phyloP scores from a whole-genome alignment of 2,113 vertebrate species.

The Opisthocomus hoazin region DNA sequence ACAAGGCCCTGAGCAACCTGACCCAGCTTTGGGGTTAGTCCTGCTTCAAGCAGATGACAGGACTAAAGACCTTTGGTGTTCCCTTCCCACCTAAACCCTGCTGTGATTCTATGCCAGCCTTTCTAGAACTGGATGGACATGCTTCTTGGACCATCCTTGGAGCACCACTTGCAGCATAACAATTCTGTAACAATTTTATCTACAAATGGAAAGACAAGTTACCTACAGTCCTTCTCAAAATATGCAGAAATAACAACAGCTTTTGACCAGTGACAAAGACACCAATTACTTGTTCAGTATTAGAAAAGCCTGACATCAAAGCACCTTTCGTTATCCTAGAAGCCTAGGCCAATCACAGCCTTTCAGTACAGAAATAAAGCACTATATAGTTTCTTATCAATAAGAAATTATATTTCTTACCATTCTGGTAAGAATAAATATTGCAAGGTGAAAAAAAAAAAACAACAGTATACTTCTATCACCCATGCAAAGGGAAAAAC shows the following conservation, averaged over 20 bases:
- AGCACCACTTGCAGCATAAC: background rate
- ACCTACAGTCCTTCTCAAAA: background rate
- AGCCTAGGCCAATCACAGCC: background rate
- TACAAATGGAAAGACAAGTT: background rate
- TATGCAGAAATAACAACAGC: background rate
- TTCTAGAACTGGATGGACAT: background rate
- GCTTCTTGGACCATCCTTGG: background rate
- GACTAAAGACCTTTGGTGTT: background rate
- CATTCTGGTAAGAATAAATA: background rate
- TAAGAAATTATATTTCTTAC: background rate
- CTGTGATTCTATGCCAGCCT: background rate
- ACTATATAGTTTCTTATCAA: background rate
- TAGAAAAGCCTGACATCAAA: background rate
- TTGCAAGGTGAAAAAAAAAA: background rate
- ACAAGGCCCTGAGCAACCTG: background rate
- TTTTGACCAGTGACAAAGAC: background rate
- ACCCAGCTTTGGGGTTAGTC: background rate
- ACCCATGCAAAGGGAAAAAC: background rate
- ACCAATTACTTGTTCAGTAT: background rate
- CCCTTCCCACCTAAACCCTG: background rate
- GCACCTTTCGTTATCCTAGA: background rate
- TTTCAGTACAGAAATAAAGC: background rate
- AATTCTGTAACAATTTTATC: too few species aligned
- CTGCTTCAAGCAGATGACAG: background rate
- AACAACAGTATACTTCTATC: background rate